Percentiles rank a stretch among this genome's conserved stretches.
phyloP scores from a whole-genome alignment of 2,797 vertebrate genomes.

The Amphiprion clarkii region DNA sequence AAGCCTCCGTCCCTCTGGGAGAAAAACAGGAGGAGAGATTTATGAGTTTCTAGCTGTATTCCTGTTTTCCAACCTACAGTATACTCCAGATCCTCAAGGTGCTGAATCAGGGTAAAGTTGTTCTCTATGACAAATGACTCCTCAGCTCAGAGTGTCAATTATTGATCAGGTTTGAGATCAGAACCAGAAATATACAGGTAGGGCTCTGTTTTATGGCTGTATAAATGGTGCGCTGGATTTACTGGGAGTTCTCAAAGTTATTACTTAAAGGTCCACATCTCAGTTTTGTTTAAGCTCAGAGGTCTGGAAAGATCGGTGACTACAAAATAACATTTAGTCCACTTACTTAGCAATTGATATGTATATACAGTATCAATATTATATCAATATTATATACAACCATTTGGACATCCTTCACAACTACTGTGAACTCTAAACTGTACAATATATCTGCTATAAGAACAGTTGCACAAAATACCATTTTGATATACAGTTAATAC shows the following conservation, averaged over 20 bases:
- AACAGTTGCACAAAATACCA: constrained; percentile 84
- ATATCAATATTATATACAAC: constrained; percentile 74
- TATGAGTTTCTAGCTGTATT: constrained; percentile 43
- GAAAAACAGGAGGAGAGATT: constrained; percentile 21
- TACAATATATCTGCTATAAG: constrained; percentile 85
- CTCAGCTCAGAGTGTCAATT: constrained; percentile 41
- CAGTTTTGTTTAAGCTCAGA: no score
- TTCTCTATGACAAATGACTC: constrained; percentile 47
- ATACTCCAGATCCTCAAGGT: constrained; percentile 29
- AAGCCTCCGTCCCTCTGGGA: constrained; percentile 13
- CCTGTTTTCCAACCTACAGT: constrained; percentile 14
- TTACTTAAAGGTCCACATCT: no score
- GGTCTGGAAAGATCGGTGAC: no score
- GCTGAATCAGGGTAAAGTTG: constrained; percentile 46
- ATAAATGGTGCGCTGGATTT: background rate
- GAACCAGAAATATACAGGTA: background rate
- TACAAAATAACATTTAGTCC: no score
- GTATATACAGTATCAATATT: constrained; percentile 47
- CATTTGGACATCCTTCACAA: constrained; percentile 82
- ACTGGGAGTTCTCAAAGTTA: background rate
- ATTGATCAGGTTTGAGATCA: constrained; percentile 52
- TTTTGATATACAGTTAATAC: constrained; percentile 83
- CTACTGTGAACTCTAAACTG: constrained; percentile 81
- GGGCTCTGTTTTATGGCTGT: background rate
- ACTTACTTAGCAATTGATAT: constrained; percentile 43